A percentile compares a stretch with the other conserved stretches of the same genome.
These are phyloP conservation scores for Mus spretus DNA, from an alignment of 2,797 vertebrate genomes.

Conservation along the genomic window DNA sequence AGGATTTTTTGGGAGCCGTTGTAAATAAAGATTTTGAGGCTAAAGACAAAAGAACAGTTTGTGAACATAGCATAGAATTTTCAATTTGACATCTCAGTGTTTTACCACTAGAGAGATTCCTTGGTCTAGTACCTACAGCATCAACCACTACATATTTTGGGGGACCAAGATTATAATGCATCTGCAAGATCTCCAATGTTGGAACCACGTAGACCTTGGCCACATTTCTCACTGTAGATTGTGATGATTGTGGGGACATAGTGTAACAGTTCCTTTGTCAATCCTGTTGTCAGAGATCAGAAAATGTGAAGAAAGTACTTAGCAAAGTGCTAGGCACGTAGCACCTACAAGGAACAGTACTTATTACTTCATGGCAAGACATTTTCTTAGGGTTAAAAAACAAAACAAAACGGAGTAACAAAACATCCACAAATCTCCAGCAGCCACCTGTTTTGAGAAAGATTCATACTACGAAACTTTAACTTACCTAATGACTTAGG, in stretches of 20 bases:
- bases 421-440: conserved; percentile 63
- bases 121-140: not conserved
- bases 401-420: conserved; percentile 11
- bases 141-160: not conserved
- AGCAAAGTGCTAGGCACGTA: not conserved
- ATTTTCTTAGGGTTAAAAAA: conserved; percentile 71
- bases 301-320: conserved; percentile 32
- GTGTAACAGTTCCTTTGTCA: not conserved
- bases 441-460: conserved; percentile 75
- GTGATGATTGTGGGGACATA: not conserved
- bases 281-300: conserved; percentile 39
- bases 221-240: not conserved
- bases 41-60: not conserved
- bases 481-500: conserved; percentile 75
- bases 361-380: conserved; percentile 33
- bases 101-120: not conserved
- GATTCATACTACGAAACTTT: conserved; percentile 65
- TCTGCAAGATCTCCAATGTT: not conserved
- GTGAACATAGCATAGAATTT: not conserved
- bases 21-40: not conserved
- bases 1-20: not conserved
- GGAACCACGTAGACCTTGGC: not conserved
- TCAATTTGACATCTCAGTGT: not conserved
- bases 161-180: not conserved
- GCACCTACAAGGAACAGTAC: not conserved